Conservation (phyloP, 2,797 vertebrate genomes). For the Gallinago solitaria region DNA sequence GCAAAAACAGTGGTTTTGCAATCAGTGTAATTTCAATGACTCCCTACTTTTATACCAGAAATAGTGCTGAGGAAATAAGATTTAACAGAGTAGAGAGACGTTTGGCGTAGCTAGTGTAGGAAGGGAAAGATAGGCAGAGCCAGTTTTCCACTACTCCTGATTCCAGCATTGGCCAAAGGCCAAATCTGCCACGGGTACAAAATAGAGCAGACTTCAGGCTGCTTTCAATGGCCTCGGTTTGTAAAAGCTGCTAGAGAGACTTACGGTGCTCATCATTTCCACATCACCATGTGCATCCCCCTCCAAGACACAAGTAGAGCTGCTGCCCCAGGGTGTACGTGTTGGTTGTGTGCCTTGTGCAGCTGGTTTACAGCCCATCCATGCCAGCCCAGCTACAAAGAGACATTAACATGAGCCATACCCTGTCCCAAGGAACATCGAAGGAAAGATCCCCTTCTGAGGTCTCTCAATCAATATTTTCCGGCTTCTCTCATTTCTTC, state of each 20-base stretch:
- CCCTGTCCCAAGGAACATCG: background rate
- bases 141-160: background rate
- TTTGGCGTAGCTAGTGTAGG: background rate
- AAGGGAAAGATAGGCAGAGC: background rate
- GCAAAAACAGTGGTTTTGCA: background rate
- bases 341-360: background rate
- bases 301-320: background rate
- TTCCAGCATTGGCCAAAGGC: background rate
- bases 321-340: background rate
- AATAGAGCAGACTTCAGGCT: background rate
- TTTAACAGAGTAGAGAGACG: background rate
- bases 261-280: background rate
- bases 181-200: background rate
- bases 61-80: background rate
- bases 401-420: rapidly evolving
- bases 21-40: background rate
- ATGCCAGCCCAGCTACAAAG: background rate
- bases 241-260: background rate
- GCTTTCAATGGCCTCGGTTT: background rate
- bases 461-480: background rate
- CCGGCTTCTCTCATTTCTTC: background rate
- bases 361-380: background rate
- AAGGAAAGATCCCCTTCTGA: background rate
- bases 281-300: background rate
- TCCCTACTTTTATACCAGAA: background rate